phyloP scores from a whole-genome alignment of 2,888 invertebrate species.

The Chloroclystis v-ata region DNA sequence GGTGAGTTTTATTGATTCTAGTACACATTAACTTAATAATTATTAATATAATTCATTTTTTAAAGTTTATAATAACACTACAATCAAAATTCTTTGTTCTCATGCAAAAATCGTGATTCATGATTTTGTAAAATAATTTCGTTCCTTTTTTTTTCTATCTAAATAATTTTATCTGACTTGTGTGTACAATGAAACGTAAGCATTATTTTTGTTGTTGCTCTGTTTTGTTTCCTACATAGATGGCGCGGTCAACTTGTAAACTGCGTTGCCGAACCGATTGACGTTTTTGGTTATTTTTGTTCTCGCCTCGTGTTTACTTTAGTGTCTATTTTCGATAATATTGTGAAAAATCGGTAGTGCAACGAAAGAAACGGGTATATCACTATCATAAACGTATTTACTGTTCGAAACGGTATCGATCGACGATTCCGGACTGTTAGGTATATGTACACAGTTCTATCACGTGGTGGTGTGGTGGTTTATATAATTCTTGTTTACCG shows the following conservation, averaged over 20 bases:
- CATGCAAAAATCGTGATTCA: too few relatives aligned
- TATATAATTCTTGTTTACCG: conserved; percentile 80
- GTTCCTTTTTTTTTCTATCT: too few relatives aligned
- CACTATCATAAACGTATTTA: conserved; percentile 46
- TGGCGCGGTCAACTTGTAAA: conserved; percentile 74
- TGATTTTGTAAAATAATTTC: too few relatives aligned
- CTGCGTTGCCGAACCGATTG: conserved; percentile 76
- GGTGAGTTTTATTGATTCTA: too few relatives aligned
- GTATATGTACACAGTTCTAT: conserved; percentile 77
- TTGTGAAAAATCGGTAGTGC: conserved; percentile 72
- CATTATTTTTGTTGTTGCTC: conserved; percentile 55
- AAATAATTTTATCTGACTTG: conserved; percentile 18
- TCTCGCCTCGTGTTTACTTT: conserved; percentile 79
- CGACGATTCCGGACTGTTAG: conserved; percentile 59
- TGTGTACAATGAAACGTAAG: conserved; percentile 43
- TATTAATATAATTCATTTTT: too few relatives aligned
- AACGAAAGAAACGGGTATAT: conserved; percentile 59
- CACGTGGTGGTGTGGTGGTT: conserved; percentile 79
- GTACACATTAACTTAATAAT: too few relatives aligned
- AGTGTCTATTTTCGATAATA: conserved; percentile 75
- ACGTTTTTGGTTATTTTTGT: conserved; percentile 80
- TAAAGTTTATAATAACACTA: too few relatives aligned
- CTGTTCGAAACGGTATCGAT: conserved; percentile 63
- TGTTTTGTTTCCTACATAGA: conserved; percentile 58
- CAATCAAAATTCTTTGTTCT: too few relatives aligned